These are phyloP conservation scores for Blennius ocellaris DNA, from an alignment of 2,113 vertebrate genomes.

Conservation along the genomic window DNA sequence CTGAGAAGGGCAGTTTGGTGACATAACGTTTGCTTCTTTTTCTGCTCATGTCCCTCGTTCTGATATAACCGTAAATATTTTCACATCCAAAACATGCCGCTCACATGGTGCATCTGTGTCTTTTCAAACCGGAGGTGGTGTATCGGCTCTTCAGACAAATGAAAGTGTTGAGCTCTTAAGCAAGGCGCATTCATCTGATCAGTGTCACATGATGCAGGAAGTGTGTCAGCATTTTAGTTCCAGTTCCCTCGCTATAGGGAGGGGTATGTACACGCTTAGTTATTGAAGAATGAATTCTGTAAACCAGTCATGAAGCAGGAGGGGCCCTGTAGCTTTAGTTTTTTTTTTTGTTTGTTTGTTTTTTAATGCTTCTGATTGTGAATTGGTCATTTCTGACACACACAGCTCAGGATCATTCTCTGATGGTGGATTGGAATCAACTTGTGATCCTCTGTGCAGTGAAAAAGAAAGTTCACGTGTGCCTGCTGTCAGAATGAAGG, in stretches of 20 bases:
- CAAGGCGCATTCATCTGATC: constrained; percentile 72
- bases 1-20: background rate
- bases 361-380: constrained; percentile 16
- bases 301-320: constrained; percentile 44
- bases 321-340: constrained; percentile 25
- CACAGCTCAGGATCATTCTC: background rate
- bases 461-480: background rate
- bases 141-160: constrained; percentile 31
- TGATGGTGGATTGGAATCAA: background rate
- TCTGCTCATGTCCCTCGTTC: no score
- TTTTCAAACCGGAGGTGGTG: constrained; percentile 18
- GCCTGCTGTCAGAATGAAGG: background rate
- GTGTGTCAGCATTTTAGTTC: constrained; percentile 79
- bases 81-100: constrained; percentile 6
- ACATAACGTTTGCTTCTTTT: no score
- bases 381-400: constrained; percentile 35
- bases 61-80: background rate
- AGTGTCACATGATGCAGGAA: constrained; percentile 78
- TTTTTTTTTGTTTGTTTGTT: constrained; percentile 3
- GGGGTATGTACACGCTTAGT: constrained; percentile 31
- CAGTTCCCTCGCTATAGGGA: constrained; percentile 60
- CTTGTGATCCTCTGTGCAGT: constrained; percentile 3
- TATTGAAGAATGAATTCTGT: constrained; percentile 49
- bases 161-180: constrained; percentile 57
- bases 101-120: constrained; percentile 28